phyloP scores from a whole-genome alignment of 2,888 invertebrate species.

The Eristalis arbustorum region DNA sequence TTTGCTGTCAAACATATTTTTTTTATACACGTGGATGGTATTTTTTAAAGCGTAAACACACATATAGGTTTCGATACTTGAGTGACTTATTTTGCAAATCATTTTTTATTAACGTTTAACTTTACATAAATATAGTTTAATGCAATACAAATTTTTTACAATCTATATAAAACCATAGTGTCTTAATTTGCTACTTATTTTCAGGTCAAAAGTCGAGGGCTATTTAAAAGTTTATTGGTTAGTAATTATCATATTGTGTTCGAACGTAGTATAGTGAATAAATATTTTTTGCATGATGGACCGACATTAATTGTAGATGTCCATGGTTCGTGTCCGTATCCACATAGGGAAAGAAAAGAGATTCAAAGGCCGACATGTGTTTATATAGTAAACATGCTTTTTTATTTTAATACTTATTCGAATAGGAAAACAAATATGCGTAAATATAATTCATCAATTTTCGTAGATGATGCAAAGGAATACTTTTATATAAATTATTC shows the following conservation, averaged over 20 bases:
- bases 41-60: neutral
- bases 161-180: constrained; percentile 27
- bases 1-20: no score
- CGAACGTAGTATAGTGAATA: neutral
- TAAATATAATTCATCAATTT: neutral
- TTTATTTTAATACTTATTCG: neutral
- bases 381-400: neutral
- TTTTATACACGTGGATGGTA: no score
- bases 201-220: neutral
- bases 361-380: neutral
- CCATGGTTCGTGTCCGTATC: neutral
- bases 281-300: neutral
- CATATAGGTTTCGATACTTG: neutral
- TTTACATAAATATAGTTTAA: constrained; percentile 38
- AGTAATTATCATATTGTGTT: neutral
- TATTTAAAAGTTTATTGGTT: neutral
- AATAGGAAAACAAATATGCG: neutral
- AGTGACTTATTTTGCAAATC: neutral
- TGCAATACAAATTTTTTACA: constrained; percentile 33
- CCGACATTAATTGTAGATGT: neutral
- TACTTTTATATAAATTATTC: neutral
- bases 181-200: neutral
- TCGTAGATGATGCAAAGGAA: neutral
- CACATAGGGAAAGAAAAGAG: neutral
- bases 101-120: constrained; percentile 14